Percentiles rank a stretch among this genome's conserved stretches.
Evolutionary conservation across 2,113 vertebrate genomes (phyloP).

Genomic region (Mesembrinibis cayennensis): DNA sequence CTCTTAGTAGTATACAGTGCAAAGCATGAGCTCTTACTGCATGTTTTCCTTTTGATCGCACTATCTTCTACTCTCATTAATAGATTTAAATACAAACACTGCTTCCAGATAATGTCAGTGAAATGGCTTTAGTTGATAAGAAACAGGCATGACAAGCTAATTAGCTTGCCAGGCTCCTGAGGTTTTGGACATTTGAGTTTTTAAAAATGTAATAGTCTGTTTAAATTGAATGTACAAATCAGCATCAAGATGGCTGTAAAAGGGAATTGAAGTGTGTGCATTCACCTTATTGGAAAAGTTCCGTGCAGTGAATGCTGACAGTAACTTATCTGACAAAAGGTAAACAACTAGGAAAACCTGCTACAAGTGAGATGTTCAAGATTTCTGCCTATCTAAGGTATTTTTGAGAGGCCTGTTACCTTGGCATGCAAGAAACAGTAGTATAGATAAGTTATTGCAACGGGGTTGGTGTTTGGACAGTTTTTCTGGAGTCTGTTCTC

Average conservation of each 20-base stretch:
- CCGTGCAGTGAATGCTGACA: not conserved
- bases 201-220: not conserved
- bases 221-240: not conserved
- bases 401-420: not conserved
- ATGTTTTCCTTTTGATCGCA: not conserved
- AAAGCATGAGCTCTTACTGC: not conserved
- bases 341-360: not conserved
- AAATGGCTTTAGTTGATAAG: not conserved
- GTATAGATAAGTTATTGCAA: not conserved
- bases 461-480: not conserved
- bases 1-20: not conserved
- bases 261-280: not conserved
- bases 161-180: not conserved
- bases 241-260: not conserved
- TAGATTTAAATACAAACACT: slow-evolving; percentile 6
- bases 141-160: not conserved
- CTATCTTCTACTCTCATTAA: not conserved
- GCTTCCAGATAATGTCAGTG: not conserved
- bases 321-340: not conserved
- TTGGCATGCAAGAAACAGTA: not conserved
- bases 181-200: not conserved
- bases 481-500: not conserved
- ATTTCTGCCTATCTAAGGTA: not conserved
- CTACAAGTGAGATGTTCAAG: not conserved
- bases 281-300: not conserved